Evolutionary conservation across 2,113 vertebrate genomes (phyloP).

Genomic region (Spea bombifrons): DNA sequence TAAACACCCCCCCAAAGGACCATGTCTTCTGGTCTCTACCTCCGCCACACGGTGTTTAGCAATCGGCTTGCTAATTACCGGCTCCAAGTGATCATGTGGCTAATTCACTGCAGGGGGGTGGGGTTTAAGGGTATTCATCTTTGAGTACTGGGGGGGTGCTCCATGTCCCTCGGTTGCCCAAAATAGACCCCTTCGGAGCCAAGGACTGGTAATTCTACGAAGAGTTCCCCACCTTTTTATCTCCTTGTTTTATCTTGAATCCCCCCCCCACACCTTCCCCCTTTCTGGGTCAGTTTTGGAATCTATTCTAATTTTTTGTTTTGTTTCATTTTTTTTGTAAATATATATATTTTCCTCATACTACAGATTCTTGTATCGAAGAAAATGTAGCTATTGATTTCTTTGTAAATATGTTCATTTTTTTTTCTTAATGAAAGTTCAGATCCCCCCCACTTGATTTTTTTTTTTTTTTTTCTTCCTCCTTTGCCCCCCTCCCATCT

Average conservation of each 20-base stretch:
- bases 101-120: neutral
- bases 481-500: neutral
- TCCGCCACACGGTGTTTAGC: no score
- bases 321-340: constrained; percentile 7
- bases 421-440: constrained; percentile 43
- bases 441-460: constrained; percentile 1
- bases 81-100: neutral
- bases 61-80: no score
- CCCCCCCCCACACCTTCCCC: no score
- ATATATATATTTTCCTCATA: constrained; percentile 36
- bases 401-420: constrained; percentile 46
- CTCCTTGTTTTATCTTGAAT: neutral
- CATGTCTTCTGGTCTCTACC: no score
- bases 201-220: no score
- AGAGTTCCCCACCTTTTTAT: neutral
- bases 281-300: constrained; percentile 20
- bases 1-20: no score
- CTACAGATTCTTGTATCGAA: constrained; percentile 36
- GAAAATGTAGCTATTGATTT: constrained; percentile 39
- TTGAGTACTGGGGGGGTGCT: no score
- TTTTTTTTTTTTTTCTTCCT: constrained; percentile 2
- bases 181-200: neutral
- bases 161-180: neutral
- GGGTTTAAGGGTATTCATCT: neutral
- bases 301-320: constrained; percentile 6